Conservation (phyloP, 2,113 vertebrate genomes). For the Ctenodactylus gundi region DNA sequence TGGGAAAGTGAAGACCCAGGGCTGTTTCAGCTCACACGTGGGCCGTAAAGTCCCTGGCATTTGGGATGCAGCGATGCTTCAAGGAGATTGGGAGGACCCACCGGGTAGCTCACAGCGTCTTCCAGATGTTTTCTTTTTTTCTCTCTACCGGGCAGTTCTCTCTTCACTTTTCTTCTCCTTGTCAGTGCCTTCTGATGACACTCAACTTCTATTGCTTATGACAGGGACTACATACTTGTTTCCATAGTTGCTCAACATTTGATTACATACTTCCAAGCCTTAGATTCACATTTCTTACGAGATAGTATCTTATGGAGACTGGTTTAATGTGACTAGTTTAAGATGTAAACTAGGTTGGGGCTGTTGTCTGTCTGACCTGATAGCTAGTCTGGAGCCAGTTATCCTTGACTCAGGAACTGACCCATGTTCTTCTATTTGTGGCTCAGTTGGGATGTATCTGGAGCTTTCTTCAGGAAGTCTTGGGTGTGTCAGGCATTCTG, state of each 20-base stretch:
- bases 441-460: neutral
- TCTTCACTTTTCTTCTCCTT: neutral
- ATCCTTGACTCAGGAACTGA: neutral
- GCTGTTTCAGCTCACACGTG: neutral
- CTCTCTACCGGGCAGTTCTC: neutral
- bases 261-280: neutral
- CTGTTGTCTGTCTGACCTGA: neutral
- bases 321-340: neutral
- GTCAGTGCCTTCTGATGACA: neutral
- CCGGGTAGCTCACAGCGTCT: neutral
- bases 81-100: neutral
- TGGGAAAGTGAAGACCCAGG: neutral
- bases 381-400: neutral
- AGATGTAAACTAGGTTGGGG: neutral
- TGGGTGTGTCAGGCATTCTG: slow-evolving; percentile 12
- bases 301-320: neutral
- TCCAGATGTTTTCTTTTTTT: neutral
- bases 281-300: neutral
- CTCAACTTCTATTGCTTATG: neutral
- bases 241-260: neutral
- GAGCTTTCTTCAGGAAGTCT: slow-evolving; percentile 9
- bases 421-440: neutral
- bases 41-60: neutral
- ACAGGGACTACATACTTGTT: neutral
- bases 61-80: neutral